Percentiles rank a stretch among this genome's conserved stretches.
phyloP scores from a whole-genome alignment of 2,888 invertebrate species.

The Troides aeacus region DNA sequence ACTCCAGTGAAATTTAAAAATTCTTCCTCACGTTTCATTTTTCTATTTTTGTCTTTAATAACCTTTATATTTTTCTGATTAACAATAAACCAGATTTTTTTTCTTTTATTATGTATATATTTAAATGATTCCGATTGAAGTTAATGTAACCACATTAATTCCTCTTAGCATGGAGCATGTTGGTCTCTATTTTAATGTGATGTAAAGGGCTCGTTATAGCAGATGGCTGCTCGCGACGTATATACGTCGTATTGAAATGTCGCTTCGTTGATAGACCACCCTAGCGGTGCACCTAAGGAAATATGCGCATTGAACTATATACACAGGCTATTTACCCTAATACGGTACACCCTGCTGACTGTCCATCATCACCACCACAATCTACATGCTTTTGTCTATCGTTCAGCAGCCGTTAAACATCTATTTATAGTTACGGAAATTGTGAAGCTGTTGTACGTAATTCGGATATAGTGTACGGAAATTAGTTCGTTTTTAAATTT shows the following conservation, averaged over 20 bases:
- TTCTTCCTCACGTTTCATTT: too few relatives aligned
- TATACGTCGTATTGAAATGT: constrained; percentile 61
- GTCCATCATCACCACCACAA: constrained; percentile 34
- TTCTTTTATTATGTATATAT: background rate
- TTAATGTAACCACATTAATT: background rate
- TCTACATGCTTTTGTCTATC: constrained; percentile 32
- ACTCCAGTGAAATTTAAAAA: too few relatives aligned
- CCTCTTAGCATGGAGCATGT: constrained; percentile 36
- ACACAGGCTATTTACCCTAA: constrained; percentile 32
- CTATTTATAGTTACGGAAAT: constrained; percentile 27
- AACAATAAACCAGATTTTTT: background rate
- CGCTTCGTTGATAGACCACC: constrained; percentile 51
- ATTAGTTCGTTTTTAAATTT: background rate
- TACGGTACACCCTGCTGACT: constrained; percentile 23
- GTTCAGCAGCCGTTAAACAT: constrained; percentile 26
- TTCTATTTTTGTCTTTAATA: too few relatives aligned
- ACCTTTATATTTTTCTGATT: background rate
- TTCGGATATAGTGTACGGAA: background rate
- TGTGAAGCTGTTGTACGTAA: constrained; percentile 10
- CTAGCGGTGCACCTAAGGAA: constrained; percentile 43
- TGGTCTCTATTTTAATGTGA: constrained; percentile 21
- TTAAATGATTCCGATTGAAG: background rate
- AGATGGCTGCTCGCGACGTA: constrained; percentile 49
- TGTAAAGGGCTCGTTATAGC: constrained; percentile 29
- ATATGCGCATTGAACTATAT: constrained; percentile 34